These are phyloP conservation scores for Eira barbara DNA, from an alignment of 2,113 vertebrate species.

Conservation along the genomic window DNA sequence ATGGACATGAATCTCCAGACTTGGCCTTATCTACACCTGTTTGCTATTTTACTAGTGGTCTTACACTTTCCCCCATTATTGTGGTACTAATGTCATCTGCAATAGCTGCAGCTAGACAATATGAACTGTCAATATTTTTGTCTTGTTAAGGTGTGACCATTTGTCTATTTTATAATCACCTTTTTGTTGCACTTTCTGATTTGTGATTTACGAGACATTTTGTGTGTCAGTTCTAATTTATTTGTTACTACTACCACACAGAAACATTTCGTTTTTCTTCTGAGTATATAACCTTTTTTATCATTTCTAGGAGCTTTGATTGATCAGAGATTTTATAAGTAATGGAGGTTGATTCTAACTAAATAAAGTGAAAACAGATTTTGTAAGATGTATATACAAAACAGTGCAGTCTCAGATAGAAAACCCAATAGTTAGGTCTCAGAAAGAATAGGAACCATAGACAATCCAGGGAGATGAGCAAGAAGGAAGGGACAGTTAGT, in stretches of 20 bases:
- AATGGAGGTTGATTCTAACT: neutral
- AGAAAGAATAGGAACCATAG: neutral
- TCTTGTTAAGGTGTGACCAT: neutral
- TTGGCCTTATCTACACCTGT: neutral
- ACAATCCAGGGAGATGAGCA: neutral
- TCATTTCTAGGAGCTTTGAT: constrained; percentile 13
- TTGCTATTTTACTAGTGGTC: neutral
- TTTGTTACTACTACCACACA: neutral
- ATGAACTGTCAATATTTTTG: neutral
- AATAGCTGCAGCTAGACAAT: neutral
- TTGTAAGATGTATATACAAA: neutral
- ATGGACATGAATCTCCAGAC: neutral
- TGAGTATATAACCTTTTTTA: neutral
- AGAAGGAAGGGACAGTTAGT: neutral
- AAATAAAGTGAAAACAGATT: neutral
- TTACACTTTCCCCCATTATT: neutral
- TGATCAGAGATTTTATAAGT: neutral
- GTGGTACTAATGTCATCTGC: neutral
- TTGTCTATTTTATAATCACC: neutral
- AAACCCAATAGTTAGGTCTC: neutral
- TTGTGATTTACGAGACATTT: neutral
- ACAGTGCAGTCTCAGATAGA: neutral
- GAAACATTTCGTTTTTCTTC: neutral
- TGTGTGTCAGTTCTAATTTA: neutral
- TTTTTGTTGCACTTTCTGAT: neutral